Base-by-base conservation (phyloP, 2,888 invertebrate genomes). In the Idaea dimidiata region DNA sequence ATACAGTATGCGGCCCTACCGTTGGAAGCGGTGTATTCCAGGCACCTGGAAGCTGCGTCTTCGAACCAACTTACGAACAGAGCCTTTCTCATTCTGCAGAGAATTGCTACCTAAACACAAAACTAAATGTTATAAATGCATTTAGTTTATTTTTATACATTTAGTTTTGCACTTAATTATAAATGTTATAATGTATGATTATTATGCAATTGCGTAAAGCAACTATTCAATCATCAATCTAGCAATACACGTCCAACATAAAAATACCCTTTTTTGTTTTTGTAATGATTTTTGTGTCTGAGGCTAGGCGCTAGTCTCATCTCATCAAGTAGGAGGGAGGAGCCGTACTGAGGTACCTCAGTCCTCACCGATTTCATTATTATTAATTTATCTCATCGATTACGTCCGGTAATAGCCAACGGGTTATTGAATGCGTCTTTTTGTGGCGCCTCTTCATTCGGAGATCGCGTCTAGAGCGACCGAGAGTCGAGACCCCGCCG, bases 311-410 rank as follows among this genome's bases (percentile, higher is more conserved):
- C 58, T 63, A 58, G 60, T 5, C 24, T 24, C 1, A 61, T 60
- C 66, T 73, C 70, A 71, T 79, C 77, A 76, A 76, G 76, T 71
- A 75, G 72, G 70, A 63, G 71, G 62, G 71, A 72, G 66, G 72
- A 73, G 74, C 72, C 68, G 61, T 60, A 60, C 72, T n/a, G n/a
- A n/a, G n/a, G n/a, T n/a, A n/a, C n/a, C n/a, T n/a, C n/a, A n/a
- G 77, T 80, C 78, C 80, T 76, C 80, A 81, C 78, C 81, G 80
- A 86, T 85, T 85, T 86, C 84, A 85, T 89, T 87, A 85, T 88
- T 86, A 90, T 88, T 90, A 89, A 91, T 91, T 89, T 91, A 91
- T 89, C 86, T 88, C 89, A 87, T 89, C 90, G 90, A 91, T 91
- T 91, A 91, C 87, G 85, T 84, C 77, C 82, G 76, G 88, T 89